Conservation (phyloP, 2,113 vertebrate species). For the Hystrix brachyura region DNA sequence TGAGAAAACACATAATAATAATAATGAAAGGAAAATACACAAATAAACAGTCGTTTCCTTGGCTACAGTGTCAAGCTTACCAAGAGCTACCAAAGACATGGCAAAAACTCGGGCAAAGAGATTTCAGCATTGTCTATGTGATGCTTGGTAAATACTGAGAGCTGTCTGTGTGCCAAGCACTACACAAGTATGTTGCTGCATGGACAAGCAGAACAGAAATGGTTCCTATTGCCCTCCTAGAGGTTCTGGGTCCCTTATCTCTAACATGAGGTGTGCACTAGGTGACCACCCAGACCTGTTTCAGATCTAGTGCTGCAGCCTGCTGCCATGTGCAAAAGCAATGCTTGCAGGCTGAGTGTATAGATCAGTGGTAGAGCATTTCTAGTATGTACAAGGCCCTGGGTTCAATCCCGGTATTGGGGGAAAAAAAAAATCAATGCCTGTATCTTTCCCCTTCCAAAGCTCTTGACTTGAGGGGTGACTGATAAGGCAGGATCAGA, state of each 20-base stretch:
- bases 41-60: neutral
- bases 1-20: neutral
- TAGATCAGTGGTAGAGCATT: neutral
- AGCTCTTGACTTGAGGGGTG: neutral
- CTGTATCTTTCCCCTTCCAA: neutral
- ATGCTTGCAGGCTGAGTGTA: neutral
- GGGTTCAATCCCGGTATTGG: neutral
- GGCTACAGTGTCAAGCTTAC: neutral
- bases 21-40: neutral
- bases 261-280: neutral
- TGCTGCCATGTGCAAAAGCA: neutral
- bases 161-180: neutral
- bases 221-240: rapidly evolving
- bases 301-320: neutral
- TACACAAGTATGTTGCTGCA: neutral
- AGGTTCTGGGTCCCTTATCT: neutral
- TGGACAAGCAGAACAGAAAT: neutral
- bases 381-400: neutral
- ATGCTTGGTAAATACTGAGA: neutral
- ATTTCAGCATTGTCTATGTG: neutral
- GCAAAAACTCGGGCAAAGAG: neutral
- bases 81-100: neutral
- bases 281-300: neutral
- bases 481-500: neutral
- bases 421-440: neutral